These are phyloP conservation scores for Malachius bipustulatus DNA, from an alignment of 2,888 invertebrate species.

Conservation along the genomic window DNA sequence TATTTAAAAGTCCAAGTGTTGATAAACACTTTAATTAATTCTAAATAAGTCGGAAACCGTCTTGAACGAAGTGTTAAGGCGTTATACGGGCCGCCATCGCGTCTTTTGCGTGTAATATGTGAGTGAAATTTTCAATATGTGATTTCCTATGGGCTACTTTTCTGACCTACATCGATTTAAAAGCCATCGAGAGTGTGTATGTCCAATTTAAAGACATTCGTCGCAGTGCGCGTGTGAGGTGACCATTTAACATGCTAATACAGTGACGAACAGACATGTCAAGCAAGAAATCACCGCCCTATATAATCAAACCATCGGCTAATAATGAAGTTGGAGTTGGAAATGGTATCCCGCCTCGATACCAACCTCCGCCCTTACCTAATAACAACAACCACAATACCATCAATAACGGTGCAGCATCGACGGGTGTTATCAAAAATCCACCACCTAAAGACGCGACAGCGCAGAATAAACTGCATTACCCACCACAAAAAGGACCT, in stretches of 20 bases:
- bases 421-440: constrained; percentile 53
- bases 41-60: too few species aligned
- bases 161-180: constrained; percentile 34
- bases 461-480: constrained; percentile 22
- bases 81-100: too few species aligned
- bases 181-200: constrained; percentile 25
- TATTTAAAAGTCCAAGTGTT: too few species aligned
- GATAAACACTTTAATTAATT: too few species aligned
- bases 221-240: constrained; percentile 23
- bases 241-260: constrained; percentile 14
- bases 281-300: constrained; percentile 37
- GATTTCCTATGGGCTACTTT: constrained; percentile 28
- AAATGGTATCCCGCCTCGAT: constrained; percentile 54
- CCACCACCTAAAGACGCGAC: constrained; percentile 33
- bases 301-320: constrained; percentile 22
- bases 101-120: too few species aligned
- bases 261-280: constrained; percentile 33
- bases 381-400: constrained; percentile 44
- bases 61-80: too few species aligned
- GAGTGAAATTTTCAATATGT: constrained; percentile 21
- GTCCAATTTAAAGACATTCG: constrained; percentile 18
- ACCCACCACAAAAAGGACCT: constrained; percentile 26
- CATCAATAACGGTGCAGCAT: constrained; percentile 41
- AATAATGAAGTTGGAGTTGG: constrained; percentile 27
- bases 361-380: constrained; percentile 66